Evolutionary conservation across 2,113 vertebrate species (phyloP).

Genomic region (Neolamprologus longior): DNA sequence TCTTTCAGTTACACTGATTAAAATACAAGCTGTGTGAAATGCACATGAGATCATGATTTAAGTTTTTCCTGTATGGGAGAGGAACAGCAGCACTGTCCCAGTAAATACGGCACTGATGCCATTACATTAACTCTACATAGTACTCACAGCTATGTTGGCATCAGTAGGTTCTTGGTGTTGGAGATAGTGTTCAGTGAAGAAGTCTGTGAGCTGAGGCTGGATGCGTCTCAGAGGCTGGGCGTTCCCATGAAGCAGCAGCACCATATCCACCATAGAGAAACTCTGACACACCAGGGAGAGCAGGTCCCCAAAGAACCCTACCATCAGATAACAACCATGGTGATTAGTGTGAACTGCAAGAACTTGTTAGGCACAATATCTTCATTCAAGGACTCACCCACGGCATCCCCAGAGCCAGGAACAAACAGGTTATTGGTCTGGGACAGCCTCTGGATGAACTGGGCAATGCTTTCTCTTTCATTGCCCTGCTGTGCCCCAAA

Average conservation of each 20-base stretch:
- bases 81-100: too few relatives aligned
- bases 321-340: not conserved
- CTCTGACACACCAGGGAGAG: slow-evolving; percentile 82
- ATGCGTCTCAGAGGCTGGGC: slow-evolving; percentile 80
- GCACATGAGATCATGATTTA: too few relatives aligned
- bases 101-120: too few relatives aligned
- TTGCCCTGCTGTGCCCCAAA: slow-evolving; percentile 75
- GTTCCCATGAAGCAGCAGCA: slow-evolving; percentile 82
- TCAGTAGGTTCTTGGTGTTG: too few relatives aligned
- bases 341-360: not conserved
- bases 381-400: slow-evolving; percentile 48
- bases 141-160: too few relatives aligned
- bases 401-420: slow-evolving; percentile 75
- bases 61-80: too few relatives aligned
- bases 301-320: slow-evolving; percentile 84
- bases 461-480: slow-evolving; percentile 78
- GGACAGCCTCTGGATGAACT: slow-evolving; percentile 83
- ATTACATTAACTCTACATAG: too few relatives aligned
- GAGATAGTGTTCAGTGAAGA: too few relatives aligned
- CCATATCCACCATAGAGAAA: slow-evolving; percentile 85
- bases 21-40: too few relatives aligned
- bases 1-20: too few relatives aligned
- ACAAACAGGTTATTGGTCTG: slow-evolving; percentile 82
- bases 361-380: not conserved
- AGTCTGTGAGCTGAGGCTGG: slow-evolving; percentile 74